A percentile compares a stretch with the other conserved stretches of the same genome.
Evolutionary conservation across 1,140 invertebrate species (phyloP).

Genomic region (Acromyrmex heyeri): DNA sequence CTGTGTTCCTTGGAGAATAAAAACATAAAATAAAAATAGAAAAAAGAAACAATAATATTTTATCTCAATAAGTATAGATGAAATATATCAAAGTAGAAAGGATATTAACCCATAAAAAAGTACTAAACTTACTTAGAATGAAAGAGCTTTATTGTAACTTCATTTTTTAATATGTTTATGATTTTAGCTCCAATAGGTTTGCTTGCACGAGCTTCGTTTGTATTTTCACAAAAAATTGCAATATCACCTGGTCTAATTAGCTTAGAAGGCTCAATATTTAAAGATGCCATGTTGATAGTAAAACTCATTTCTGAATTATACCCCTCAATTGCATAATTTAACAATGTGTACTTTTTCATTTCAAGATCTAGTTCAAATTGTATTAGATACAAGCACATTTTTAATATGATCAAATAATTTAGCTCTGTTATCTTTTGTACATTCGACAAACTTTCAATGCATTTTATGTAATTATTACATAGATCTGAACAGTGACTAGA

Average conservation of each 20-base stretch:
- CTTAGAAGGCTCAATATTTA: constrained; percentile 92
- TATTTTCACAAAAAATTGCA: constrained; percentile 84
- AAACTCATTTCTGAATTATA: constrained; percentile 88
- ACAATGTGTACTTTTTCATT: constrained; percentile 89
- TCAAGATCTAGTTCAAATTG: constrained; percentile 89
- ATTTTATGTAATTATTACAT: constrained; percentile 19
- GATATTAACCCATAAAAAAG: not conserved
- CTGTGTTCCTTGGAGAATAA: not conserved
- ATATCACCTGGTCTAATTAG: constrained; percentile 91
- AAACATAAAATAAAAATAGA: not conserved
- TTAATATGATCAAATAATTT: constrained; percentile 89
- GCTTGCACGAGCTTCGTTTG: not conserved
- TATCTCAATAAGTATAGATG: not conserved
- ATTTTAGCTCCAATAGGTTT: constrained; percentile 1
- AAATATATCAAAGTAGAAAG: not conserved
- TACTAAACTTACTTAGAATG: constrained; percentile 32
- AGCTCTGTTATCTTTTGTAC: constrained; percentile 33
- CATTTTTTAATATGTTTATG: constrained; percentile 56
- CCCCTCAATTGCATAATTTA: constrained; percentile 81
- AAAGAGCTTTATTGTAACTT: constrained; percentile 30
- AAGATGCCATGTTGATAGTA: constrained; percentile 90
- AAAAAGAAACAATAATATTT: not conserved
- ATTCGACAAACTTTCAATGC: constrained; percentile 28
- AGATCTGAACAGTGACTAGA: not conserved
- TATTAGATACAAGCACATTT: constrained; percentile 91